phyloP scores from a whole-genome alignment of 2,113 vertebrate species.

The Syngnathoides biaculeatus region DNA sequence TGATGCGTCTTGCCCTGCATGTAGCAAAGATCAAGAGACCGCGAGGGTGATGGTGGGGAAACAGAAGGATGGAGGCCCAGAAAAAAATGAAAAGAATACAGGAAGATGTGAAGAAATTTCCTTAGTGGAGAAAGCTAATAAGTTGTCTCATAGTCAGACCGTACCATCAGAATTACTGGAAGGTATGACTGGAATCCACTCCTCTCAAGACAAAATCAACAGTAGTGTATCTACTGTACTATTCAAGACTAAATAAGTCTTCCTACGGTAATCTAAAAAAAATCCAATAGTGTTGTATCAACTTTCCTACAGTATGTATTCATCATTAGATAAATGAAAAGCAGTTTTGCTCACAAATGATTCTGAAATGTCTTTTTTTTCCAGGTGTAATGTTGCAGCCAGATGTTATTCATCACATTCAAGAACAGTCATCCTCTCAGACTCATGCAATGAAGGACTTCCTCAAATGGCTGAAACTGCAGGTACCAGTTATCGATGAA shows the following conservation, averaged over 20 bases:
- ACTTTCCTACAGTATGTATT: background rate
- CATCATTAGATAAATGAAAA: background rate
- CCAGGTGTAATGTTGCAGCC: constrained; percentile 21
- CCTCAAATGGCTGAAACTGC: constrained; percentile 27
- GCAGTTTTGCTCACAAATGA: background rate
- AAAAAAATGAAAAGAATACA: background rate
- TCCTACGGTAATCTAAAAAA: too few relatives aligned
- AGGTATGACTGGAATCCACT: constrained; percentile 31
- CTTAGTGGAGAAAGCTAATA: background rate
- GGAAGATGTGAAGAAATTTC: background rate
- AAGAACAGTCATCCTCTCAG: constrained; percentile 13
- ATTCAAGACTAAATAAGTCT: too few relatives aligned
- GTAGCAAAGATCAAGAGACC: constrained; percentile 4
- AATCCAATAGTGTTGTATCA: background rate
- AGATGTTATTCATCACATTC: constrained; percentile 15
- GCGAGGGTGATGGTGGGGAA: background rate
- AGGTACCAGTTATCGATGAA: constrained; percentile 41
- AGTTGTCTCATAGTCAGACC: constrained; percentile 2
- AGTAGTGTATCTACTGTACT: background rate
- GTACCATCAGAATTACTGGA: constrained; percentile 15
- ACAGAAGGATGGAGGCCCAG: background rate
- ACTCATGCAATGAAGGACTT: constrained; percentile 5
- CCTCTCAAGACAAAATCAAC: background rate
- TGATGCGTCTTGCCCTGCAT: constrained; percentile 14
- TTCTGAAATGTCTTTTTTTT: constrained; percentile 4